Percentiles rank a stretch among this genome's conserved stretches.
Evolutionary conservation across 2,888 invertebrate genomes (phyloP).

Genomic region (Chalcis sispes): DNA sequence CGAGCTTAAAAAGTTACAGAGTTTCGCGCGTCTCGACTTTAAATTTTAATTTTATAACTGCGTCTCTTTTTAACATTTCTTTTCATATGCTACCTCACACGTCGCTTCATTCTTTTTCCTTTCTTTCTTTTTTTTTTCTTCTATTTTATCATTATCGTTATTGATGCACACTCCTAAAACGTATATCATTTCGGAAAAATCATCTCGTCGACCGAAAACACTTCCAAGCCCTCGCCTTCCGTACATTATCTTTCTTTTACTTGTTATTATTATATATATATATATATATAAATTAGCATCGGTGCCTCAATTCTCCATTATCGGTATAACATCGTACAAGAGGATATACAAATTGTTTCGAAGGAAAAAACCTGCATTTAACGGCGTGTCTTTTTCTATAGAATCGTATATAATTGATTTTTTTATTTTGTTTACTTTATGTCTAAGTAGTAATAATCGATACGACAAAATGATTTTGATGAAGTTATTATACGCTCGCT

Average conservation of each 20-base stretch:
- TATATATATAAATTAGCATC: slow-evolving; percentile 42
- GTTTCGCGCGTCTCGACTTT: slow-evolving; percentile 9
- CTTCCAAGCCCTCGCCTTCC: slow-evolving; percentile 20
- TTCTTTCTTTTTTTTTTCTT: not conserved
- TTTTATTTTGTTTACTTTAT: slow-evolving; percentile 26
- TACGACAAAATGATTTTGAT: slow-evolving; percentile 55
- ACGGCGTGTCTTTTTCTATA: slow-evolving; percentile 41
- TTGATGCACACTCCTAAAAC: not conserved
- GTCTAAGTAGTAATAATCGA: slow-evolving; percentile 41
- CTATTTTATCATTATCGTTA: slow-evolving; percentile 1
- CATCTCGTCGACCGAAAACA: slow-evolving; percentile 28
- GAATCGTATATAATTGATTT: slow-evolving; percentile 48
- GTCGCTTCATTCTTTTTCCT: not conserved
- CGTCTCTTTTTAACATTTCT: slow-evolving; percentile 18
- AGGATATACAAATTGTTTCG: slow-evolving; percentile 49
- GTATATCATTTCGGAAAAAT: slow-evolving; percentile 21
- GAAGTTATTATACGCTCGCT: slow-evolving; percentile 41
- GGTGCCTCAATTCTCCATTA: slow-evolving; percentile 27
- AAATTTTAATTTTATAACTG: slow-evolving; percentile 24
- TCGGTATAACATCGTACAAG: slow-evolving; percentile 51
- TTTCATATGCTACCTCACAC: slow-evolving; percentile 6
- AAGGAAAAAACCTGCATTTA: slow-evolving; percentile 50
- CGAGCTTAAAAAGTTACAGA: slow-evolving; percentile 33
- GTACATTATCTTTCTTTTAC: slow-evolving; percentile 25
- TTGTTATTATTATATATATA: too few species aligned